Conservation (phyloP, 2,888 invertebrate genomes). For the Leucozona laternaria region DNA sequence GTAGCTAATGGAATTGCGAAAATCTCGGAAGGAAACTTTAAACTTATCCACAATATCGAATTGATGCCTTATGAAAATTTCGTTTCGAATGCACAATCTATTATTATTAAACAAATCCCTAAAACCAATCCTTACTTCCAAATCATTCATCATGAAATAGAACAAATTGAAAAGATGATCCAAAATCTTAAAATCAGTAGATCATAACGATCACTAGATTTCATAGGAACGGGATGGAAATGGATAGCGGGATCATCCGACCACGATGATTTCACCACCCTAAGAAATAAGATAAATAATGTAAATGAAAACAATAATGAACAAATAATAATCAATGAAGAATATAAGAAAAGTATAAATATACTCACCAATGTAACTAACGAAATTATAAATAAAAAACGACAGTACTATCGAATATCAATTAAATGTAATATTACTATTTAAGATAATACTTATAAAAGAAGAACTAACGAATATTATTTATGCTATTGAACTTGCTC, state of each 20-base stretch:
- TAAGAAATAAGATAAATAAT: conserved; percentile 10
- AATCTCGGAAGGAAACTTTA: neutral
- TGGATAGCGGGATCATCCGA: neutral
- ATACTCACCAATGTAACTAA: too few species aligned
- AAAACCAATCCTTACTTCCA: neutral
- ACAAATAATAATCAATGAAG: conserved; percentile 11
- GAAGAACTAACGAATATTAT: conserved; percentile 40
- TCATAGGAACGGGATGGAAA: conserved; percentile 23
- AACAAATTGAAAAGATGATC: neutral
- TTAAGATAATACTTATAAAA: conserved; percentile 45
- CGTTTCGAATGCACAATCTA: neutral
- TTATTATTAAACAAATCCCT: neutral
- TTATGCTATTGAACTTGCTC: conserved; percentile 36
- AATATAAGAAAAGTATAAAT: too few species aligned
- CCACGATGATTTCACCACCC: neutral
- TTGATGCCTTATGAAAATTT: conserved; percentile 9
- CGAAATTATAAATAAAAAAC: too few species aligned
- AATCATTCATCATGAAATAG: neutral
- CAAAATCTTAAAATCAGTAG: neutral
- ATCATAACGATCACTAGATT: conserved; percentile 3
- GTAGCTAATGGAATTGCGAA: neutral
- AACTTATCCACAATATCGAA: neutral
- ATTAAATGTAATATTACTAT: conserved; percentile 11
- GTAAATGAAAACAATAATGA: neutral
- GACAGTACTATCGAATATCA: conserved; percentile 19